These are phyloP conservation scores for Platynereis dumerilii DNA, from an alignment of 2,888 invertebrate genomes.

Conservation along the genomic window DNA sequence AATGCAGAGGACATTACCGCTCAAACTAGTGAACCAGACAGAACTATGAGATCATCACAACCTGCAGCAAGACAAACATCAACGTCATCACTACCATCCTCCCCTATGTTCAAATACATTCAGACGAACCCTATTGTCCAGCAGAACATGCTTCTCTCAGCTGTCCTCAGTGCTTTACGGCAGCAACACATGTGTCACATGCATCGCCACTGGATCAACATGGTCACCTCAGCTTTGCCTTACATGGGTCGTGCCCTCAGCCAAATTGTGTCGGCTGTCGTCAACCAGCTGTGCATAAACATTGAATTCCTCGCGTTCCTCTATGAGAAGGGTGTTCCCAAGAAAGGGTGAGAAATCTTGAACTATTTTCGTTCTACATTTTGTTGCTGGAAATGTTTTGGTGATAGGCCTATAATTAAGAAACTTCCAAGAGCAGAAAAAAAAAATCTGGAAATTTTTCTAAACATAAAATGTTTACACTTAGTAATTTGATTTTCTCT, in stretches of 20 bases:
- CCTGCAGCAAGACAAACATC: slow-evolving; percentile 42
- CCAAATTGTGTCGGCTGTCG: slow-evolving; percentile 78
- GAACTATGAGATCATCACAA: slow-evolving; percentile 47
- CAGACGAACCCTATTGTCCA: slow-evolving; percentile 65
- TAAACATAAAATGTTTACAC: no score
- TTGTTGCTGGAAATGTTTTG: no score
- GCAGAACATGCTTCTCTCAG: slow-evolving; percentile 83
- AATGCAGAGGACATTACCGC: slow-evolving; percentile 26
- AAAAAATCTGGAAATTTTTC: no score
- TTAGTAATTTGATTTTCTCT: no score
- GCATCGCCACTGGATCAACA: slow-evolving; percentile 83
- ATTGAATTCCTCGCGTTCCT: slow-evolving; percentile 71
- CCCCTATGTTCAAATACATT: slow-evolving; percentile 42
- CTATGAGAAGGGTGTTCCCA: slow-evolving; percentile 40
- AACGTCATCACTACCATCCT: no score
- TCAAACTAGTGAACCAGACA: slow-evolving; percentile 64
- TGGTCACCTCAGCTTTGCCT: slow-evolving; percentile 81
- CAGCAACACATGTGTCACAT: slow-evolving; percentile 74
- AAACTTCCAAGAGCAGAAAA: no score
- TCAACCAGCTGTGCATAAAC: slow-evolving; percentile 80
- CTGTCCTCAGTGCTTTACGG: slow-evolving; percentile 78
- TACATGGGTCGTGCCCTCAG: slow-evolving; percentile 79
- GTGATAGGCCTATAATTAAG: no score
- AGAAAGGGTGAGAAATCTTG: slow-evolving; percentile 19
- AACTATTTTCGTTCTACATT: background rate